Percentiles rank a stretch among this genome's conserved stretches.
phyloP scores from a whole-genome alignment of 2,797 vertebrate species.

The Halcyon badia region DNA sequence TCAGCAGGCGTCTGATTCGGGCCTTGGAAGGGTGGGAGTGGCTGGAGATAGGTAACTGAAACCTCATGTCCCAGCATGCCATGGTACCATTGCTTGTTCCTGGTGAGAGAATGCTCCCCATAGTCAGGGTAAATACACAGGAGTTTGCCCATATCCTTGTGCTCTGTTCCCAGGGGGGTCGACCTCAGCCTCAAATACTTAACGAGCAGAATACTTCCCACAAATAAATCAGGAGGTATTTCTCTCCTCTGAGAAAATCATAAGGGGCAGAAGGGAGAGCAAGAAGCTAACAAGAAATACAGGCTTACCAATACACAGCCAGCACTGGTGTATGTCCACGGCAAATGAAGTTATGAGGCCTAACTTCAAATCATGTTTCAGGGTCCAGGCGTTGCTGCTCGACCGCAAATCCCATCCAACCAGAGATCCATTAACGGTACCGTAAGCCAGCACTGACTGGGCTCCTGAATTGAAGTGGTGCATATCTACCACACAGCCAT shows the following conservation, averaged over 20 bases:
- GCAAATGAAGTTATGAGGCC: slow-evolving; percentile 98
- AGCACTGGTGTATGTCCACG: slow-evolving; percentile 97
- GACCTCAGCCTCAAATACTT: not conserved
- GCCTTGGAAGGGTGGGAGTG: slow-evolving; percentile 94
- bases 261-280: not conserved
- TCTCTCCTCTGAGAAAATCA: not conserved
- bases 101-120: slow-evolving; percentile 64
- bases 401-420: slow-evolving; percentile 96
- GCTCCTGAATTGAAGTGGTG: slow-evolving; percentile 96
- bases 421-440: slow-evolving; percentile 95
- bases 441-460: slow-evolving; percentile 94
- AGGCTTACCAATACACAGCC: slow-evolving; percentile 93
- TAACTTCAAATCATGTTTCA: slow-evolving; percentile 93
- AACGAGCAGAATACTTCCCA: not conserved
- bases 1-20: slow-evolving; percentile 92
- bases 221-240: not conserved
- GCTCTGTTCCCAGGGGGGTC: not conserved
- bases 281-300: not conserved
- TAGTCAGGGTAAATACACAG: not conserved
- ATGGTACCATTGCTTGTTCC: slow-evolving; percentile 97
- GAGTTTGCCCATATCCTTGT: not conserved
- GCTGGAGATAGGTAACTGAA: slow-evolving; percentile 98
- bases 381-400: slow-evolving; percentile 91
- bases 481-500: slow-evolving; percentile 95
- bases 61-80: slow-evolving; percentile 99